Conservation (phyloP, 1,140 invertebrate genomes). For the Linepithema humile region DNA sequence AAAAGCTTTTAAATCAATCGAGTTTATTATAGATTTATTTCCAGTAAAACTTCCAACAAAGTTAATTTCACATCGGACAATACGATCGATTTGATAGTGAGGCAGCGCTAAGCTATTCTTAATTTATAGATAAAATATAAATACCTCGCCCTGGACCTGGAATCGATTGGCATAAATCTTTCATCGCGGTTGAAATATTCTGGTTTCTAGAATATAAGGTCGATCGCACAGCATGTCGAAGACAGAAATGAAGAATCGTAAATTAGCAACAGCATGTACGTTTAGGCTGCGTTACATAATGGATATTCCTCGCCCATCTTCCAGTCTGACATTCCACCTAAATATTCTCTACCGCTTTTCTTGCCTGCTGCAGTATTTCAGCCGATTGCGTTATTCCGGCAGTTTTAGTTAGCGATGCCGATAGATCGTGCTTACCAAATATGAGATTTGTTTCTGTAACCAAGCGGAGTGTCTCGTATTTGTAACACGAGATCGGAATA, state of each 20-base stretch:
- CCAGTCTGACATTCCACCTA: constrained; percentile 18
- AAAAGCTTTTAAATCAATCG: constrained; percentile 3
- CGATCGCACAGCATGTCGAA: constrained; percentile 6
- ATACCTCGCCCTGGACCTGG: neutral
- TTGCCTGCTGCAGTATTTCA: constrained; percentile 39
- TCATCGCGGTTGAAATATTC: constrained; percentile 38
- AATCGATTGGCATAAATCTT: constrained; percentile 46
- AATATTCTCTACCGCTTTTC: constrained; percentile 21
- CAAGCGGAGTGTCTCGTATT: constrained; percentile 39
- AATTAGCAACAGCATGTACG: constrained; percentile 28
- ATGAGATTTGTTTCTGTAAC: constrained; percentile 18
- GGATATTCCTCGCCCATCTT: neutral
- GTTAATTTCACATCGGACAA: neutral
- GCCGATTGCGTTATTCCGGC: neutral
- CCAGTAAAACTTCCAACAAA: neutral
- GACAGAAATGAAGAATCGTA: constrained; percentile 36
- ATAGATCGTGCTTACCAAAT: constrained; percentile 48
- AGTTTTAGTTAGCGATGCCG: neutral
- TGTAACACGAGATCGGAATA: constrained; percentile 51
- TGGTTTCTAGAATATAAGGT: constrained; percentile 13
- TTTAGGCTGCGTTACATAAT: constrained; percentile 51
- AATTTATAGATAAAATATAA: constrained; percentile 53
- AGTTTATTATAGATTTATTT: neutral
- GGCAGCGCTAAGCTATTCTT: neutral
- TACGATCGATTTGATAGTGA: neutral